Evolutionary conservation across 2,797 vertebrate species (phyloP).

Genomic region (Austrolebias charrua): DNA sequence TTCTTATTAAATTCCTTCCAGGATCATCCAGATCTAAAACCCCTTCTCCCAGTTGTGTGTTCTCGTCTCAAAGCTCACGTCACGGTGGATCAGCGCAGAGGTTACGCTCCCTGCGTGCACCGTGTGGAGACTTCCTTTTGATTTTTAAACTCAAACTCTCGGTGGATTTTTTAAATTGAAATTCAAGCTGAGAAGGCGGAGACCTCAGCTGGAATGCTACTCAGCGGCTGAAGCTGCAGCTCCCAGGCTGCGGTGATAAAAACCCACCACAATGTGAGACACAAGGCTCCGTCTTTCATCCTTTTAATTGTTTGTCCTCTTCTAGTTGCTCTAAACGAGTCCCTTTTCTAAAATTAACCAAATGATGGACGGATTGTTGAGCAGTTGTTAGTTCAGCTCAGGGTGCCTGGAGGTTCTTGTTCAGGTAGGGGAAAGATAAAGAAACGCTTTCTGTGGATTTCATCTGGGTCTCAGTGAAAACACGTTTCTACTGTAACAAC

Average conservation of each 20-base stretch:
- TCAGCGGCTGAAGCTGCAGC: conserved; percentile 35
- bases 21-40: conserved; percentile 53
- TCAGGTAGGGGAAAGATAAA: conserved; percentile 23
- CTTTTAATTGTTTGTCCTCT: conserved; percentile 41
- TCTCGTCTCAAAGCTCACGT: conserved; percentile 64
- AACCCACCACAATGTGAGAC: conserved; percentile 28
- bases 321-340: conserved; percentile 14
- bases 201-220: conserved; percentile 61
- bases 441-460: conserved; percentile 37
- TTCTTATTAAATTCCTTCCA: conserved; percentile 37
- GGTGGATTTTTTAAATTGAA: conserved; percentile 56
- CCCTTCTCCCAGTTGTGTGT: conserved; percentile 61
- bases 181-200: conserved; percentile 65
- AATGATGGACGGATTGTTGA: conserved; percentile 22
- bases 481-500: background rate
- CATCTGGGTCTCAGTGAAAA: conserved; percentile 26
- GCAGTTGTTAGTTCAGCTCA: conserved; percentile 27
- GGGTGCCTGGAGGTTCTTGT: conserved; percentile 24
- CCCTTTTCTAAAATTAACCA: conserved; percentile 25
- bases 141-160: conserved; percentile 58
- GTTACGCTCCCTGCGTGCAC: conserved; percentile 44
- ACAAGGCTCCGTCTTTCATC: conserved; percentile 38
- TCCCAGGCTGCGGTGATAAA: conserved; percentile 26
- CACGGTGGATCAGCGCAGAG: conserved; percentile 57
- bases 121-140: conserved; percentile 63